Evolutionary conservation across 2,888 invertebrate genomes (phyloP).

Genomic region (Holacanthella duospinosa): DNA sequence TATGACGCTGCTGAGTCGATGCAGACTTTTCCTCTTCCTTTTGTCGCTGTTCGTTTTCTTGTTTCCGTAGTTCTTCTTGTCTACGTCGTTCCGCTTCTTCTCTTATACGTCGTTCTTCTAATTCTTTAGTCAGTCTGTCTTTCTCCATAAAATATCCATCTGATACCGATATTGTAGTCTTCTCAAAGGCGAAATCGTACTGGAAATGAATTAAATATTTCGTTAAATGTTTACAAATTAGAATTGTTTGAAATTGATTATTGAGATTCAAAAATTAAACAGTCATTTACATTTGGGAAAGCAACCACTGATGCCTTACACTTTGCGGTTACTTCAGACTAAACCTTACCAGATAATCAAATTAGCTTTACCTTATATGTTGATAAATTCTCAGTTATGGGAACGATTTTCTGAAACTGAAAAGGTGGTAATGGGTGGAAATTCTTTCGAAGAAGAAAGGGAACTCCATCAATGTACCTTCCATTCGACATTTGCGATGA

Average conservation of each 20-base stretch:
- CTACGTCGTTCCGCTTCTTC: neutral
- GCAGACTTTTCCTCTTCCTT: slow-evolving; percentile 18
- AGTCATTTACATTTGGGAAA: too few species aligned
- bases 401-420: slow-evolving; percentile 30
- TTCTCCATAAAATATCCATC: slow-evolving; percentile 54
- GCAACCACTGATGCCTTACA: too few species aligned
- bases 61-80: neutral
- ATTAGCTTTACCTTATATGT: slow-evolving; percentile 26
- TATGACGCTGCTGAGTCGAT: slow-evolving; percentile 8
- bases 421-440: slow-evolving; percentile 27
- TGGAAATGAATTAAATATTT: slow-evolving; percentile 36
- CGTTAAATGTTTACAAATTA: neutral
- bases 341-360: neutral
- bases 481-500: neutral
- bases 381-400: slow-evolving; percentile 32
- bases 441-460: slow-evolving; percentile 24
- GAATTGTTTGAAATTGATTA: neutral
- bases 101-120: slow-evolving; percentile 39
- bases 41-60: slow-evolving; percentile 8
- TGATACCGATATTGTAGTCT: slow-evolving; percentile 59
- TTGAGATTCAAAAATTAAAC: neutral
- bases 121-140: slow-evolving; percentile 46
- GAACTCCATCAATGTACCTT: slow-evolving; percentile 28
- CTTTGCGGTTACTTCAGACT: neutral
- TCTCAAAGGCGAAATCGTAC: slow-evolving; percentile 65